phyloP scores from a whole-genome alignment of 2,797 vertebrate species.

The Eulemur rubriventer region DNA sequence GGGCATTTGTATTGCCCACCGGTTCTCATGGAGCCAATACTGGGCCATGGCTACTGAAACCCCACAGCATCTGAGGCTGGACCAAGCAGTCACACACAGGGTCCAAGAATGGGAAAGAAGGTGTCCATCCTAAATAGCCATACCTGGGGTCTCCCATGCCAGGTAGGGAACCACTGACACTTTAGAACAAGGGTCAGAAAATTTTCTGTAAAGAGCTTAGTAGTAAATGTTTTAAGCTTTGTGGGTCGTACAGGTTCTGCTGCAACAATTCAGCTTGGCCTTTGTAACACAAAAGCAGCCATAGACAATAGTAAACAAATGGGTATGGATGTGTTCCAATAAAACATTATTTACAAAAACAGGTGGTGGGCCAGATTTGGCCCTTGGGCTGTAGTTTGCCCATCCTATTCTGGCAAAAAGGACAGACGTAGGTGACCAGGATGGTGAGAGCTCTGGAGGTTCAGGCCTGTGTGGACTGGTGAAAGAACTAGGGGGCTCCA shows the following conservation, averaged over 20 bases:
- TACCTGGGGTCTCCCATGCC: not conserved
- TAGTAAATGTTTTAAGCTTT: not conserved
- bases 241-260: fast-evolving
- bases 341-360: slow-evolving; percentile 5
- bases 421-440: not conserved
- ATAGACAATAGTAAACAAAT: not conserved
- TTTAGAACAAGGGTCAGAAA: not conserved
- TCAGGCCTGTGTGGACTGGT: not conserved
- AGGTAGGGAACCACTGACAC: not conserved
- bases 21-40: not conserved
- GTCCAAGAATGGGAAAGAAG: not conserved
- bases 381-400: not conserved
- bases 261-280: not conserved
- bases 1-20: not conserved
- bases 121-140: not conserved
- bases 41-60: not conserved
- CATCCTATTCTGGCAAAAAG: not conserved
- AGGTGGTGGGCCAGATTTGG: not conserved
- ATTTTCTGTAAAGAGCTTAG: not conserved
- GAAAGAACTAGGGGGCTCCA: not conserved
- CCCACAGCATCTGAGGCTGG: not conserved
- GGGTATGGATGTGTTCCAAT: not conserved
- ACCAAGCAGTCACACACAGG: not conserved
- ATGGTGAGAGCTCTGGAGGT: not conserved
- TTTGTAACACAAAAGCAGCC: not conserved